Conservation (phyloP, 1,140 invertebrate genomes). For the Drosophila sp. region DNA sequence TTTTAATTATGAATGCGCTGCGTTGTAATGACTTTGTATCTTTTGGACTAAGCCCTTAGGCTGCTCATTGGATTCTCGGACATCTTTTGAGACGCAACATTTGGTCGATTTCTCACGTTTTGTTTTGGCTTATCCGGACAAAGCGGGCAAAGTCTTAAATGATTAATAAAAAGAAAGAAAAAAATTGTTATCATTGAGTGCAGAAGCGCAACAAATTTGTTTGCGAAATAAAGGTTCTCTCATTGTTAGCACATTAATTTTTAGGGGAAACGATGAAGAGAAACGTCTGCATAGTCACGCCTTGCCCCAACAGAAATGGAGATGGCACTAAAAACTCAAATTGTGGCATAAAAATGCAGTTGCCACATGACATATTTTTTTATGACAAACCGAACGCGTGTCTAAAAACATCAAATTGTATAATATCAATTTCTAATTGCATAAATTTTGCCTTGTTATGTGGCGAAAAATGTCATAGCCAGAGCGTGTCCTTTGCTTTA, state of each 20-base stretch:
- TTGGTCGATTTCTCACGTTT: constrained; percentile 61
- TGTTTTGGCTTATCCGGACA: constrained; percentile 51
- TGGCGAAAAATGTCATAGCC: not conserved
- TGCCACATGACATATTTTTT: constrained; percentile 49
- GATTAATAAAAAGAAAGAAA: constrained; percentile 67
- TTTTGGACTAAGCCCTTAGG: constrained; percentile 33
- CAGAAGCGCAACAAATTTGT: constrained; percentile 59
- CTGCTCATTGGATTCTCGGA: constrained; percentile 26
- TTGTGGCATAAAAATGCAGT: constrained; percentile 72
- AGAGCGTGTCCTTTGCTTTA: constrained; percentile 48
- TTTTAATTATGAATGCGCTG: constrained; percentile 71
- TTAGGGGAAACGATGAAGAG: constrained; percentile 30
- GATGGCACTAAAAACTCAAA: constrained; percentile 65
- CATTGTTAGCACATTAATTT: constrained; percentile 50
- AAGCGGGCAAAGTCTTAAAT: constrained; percentile 52
- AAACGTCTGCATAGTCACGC: constrained; percentile 44
- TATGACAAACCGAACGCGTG: constrained; percentile 60
- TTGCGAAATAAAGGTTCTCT: constrained; percentile 31
- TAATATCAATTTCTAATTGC: constrained; percentile 83
- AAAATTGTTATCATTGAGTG: constrained; percentile 41
- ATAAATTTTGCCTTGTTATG: constrained; percentile 73
- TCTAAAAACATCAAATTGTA: constrained; percentile 72
- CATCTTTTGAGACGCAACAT: constrained; percentile 31
- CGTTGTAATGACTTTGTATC: constrained; percentile 74
- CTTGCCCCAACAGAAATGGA: not conserved